Evolutionary conservation across 2,113 vertebrate species (phyloP), one percentile per base, ranked within the genome.

Genomic region (Acinonyx jubatus): DNA sequence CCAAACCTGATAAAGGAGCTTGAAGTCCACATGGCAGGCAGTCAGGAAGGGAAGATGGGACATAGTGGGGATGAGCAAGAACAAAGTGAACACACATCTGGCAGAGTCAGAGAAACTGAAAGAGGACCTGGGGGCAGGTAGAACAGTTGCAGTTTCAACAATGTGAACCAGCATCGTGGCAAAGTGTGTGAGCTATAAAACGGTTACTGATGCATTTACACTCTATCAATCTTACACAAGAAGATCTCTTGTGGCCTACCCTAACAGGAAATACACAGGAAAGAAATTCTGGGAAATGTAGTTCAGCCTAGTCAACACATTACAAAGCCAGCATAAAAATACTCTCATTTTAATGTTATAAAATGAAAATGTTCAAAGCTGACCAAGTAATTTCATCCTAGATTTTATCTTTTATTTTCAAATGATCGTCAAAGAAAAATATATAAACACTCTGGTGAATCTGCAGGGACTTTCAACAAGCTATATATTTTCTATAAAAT

Each of bases 341-440:
- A 23, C 4, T 55, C 73, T 95, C n/a, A 33, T 16, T 52, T 83
- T 78, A 92, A 76, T 68, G 57, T 63, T 92, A n/a, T 31, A 61
- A 48, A 63, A 63, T 63, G 21, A 89, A 80, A 66, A 25, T 80
- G 45, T 73, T 79, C 71, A 80, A 85, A 93, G 89, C 2, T 4
- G 5, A 78, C 57, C 52, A 36, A 89, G 71, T 29, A 76, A 87
- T 14, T 4, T 80, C 27, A 86, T 76, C 45, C 27, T 38, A 80
- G n/a, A 78, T 79, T 79, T 88, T 83, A 45, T 21, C 55, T 85
- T 91, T 90, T 86, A 89, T 78, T 93, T 95, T 41, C 36, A 85
- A 89, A 61, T 68, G 65, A 86, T 65, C 55, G 18, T 74, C 55
- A 96, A 93, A 82, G 50, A 85, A 90, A 91, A 41, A 81, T 41